Conservation (phyloP, 2,888 invertebrate species). For the Leptothorax acervorum region DNA sequence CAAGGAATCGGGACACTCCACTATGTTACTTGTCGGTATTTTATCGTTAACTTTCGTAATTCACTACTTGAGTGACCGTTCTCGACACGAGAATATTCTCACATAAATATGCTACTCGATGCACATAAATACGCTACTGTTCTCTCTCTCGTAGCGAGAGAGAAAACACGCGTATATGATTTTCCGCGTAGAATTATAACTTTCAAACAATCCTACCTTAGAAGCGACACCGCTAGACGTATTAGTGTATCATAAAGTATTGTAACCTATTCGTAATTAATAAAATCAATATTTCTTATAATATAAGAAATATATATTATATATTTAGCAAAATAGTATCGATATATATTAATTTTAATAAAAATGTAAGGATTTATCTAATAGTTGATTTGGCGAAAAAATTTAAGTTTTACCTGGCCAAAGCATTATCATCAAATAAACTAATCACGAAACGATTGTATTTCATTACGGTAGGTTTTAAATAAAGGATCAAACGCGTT, state of each 20-base stretch:
- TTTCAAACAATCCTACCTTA: slow-evolving; percentile 27
- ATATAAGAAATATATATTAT: too few relatives aligned
- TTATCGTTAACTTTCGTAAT: slow-evolving; percentile 64
- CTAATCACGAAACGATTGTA: not conserved
- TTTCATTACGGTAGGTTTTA: not conserved
- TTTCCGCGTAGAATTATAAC: slow-evolving; percentile 52
- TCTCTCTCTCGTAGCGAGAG: slow-evolving; percentile 53
- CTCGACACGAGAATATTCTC: slow-evolving; percentile 70
- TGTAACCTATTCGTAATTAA: too few relatives aligned
- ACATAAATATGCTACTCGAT: slow-evolving; percentile 43
- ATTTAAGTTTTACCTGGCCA: not conserved
- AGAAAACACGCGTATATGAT: slow-evolving; percentile 38
- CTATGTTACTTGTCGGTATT: slow-evolving; percentile 23
- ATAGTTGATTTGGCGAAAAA: not conserved
- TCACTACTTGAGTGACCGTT: slow-evolving; percentile 67
- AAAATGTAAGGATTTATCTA: not conserved
- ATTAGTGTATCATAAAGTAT: not conserved
- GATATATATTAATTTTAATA: not conserved
- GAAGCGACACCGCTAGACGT: not conserved
- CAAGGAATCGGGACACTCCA: not conserved
- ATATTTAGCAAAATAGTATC: not conserved
- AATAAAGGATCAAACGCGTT: not conserved
- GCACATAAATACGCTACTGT: slow-evolving; percentile 68
- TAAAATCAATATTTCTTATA: not conserved
- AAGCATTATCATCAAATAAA: not conserved